phyloP scores from a whole-genome alignment of 2,888 invertebrate genomes.

The Piscicola geometra region DNA sequence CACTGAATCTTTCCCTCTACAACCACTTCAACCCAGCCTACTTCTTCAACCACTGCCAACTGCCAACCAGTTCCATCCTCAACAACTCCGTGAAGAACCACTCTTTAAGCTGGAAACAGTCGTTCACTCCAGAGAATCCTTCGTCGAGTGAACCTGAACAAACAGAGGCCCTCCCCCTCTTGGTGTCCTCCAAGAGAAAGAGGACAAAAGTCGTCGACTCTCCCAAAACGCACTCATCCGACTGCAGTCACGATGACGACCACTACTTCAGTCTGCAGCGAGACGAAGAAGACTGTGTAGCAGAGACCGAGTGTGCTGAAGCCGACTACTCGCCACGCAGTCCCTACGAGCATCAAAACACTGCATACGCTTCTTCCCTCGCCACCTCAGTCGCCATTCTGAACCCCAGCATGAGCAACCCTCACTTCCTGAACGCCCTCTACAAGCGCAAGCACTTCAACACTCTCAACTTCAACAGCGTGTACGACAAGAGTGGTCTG shows the following conservation, averaged over 20 bases:
- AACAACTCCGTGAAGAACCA: not conserved
- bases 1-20: constrained; percentile 56
- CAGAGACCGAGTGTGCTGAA: not conserved
- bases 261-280: no score
- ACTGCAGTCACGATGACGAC: not conserved
- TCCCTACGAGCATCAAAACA: not conserved
- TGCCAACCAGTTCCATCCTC: no score
- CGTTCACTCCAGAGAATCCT: not conserved
- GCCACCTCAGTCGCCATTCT: constrained; percentile 94
- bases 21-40: constrained; percentile 64
- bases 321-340: not conserved
- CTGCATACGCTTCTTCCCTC: constrained; percentile 61
- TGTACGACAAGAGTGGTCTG: constrained; percentile 5
- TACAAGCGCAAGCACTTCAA: constrained; percentile 53
- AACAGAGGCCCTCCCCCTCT: constrained; percentile 80
- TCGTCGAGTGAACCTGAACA: constrained; percentile 50
- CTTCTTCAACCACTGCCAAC: constrained; percentile 49
- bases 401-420: constrained; percentile 78
- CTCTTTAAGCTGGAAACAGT: no score
- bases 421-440: constrained; percentile 49
- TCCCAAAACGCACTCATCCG: not conserved
- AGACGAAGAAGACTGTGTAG: not conserved
- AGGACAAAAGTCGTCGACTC: not conserved
- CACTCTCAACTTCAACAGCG: constrained; percentile 10
- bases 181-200: constrained; percentile 61